Evolutionary conservation across 2,113 vertebrate species (phyloP).

Genomic region (Camelus bactrianus): DNA sequence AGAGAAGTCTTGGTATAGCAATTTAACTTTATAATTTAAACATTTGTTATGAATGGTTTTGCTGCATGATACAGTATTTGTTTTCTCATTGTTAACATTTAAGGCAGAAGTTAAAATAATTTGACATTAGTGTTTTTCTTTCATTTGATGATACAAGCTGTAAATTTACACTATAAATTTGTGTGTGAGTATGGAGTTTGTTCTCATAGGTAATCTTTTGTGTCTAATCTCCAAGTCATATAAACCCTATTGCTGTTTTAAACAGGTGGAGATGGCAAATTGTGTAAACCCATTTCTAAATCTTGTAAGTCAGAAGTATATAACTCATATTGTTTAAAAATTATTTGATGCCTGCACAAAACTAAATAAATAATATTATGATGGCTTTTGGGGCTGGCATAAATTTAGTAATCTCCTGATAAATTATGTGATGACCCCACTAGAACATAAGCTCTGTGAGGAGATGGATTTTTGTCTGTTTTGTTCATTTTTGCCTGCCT

Average conservation of each 20-base stretch:
- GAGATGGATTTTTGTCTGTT: slow-evolving; percentile 13
- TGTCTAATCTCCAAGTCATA: slow-evolving; percentile 10
- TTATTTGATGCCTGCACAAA: slow-evolving; percentile 3
- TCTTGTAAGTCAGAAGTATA: slow-evolving; percentile 43
- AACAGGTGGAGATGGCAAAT: not conserved
- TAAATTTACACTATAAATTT: slow-evolving; percentile 43
- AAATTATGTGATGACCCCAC: not conserved
- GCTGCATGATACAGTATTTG: not conserved
- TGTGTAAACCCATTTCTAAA: slow-evolving; percentile 40
- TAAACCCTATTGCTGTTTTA: slow-evolving; percentile 50
- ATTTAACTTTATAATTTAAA: slow-evolving; percentile 28
- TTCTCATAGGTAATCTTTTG: slow-evolving; percentile 8
- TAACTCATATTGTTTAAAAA: slow-evolving; percentile 59
- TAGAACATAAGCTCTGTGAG: not conserved
- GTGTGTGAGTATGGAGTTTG: not conserved
- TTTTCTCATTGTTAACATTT: slow-evolving; percentile 9
- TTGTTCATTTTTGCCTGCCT: slow-evolving; percentile 9
- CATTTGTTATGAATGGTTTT: slow-evolving; percentile 40
- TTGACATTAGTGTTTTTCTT: slow-evolving; percentile 10
- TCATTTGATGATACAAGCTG: slow-evolving; percentile 30
- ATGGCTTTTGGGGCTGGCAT: not conserved
- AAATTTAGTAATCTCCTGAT: slow-evolving; percentile 49
- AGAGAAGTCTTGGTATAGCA: not conserved
- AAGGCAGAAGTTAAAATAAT: slow-evolving; percentile 61
- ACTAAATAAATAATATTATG: not conserved